These are phyloP conservation scores for Cantharis flavilabris DNA, from an alignment of 2,888 invertebrate genomes.

Conservation along the genomic window DNA sequence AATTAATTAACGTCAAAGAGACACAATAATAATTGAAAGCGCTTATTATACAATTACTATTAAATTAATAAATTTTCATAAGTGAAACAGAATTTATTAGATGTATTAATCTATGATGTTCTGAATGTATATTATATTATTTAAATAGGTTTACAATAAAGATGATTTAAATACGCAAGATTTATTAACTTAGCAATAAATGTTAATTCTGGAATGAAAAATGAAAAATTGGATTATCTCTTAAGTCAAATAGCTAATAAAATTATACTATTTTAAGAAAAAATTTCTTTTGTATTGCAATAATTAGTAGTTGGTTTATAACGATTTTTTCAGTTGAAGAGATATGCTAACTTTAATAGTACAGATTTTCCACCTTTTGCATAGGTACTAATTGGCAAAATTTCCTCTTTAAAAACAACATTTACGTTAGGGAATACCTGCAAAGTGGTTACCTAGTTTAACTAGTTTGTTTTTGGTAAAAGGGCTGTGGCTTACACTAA, in stretches of 20 bases:
- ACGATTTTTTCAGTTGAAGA: background rate
- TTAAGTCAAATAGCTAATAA: background rate
- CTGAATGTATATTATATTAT: background rate
- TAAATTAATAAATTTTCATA: background rate
- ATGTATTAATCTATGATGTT: background rate
- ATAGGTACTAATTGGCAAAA: background rate
- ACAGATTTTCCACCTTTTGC: background rate
- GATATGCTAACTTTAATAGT: background rate
- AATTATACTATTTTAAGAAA: background rate
- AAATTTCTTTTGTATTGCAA: background rate
- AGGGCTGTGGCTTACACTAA: too few relatives aligned
- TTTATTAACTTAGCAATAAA: conserved; percentile 13
- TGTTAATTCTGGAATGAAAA: conserved; percentile 9
- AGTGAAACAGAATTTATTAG: background rate
- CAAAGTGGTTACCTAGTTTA: background rate
- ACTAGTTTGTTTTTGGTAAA: background rate
- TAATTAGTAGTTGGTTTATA: too few relatives aligned
- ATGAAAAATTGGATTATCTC: conserved; percentile 6
- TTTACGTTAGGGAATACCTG: background rate
- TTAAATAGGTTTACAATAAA: background rate
- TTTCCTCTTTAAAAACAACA: background rate
- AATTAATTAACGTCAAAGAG: background rate
- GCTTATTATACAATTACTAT: background rate
- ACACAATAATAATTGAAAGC: background rate
- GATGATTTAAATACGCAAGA: conserved; percentile 5